These are phyloP conservation scores for Rallus limicola DNA, from an alignment of 2,113 vertebrate genomes.

Conservation along the genomic window DNA sequence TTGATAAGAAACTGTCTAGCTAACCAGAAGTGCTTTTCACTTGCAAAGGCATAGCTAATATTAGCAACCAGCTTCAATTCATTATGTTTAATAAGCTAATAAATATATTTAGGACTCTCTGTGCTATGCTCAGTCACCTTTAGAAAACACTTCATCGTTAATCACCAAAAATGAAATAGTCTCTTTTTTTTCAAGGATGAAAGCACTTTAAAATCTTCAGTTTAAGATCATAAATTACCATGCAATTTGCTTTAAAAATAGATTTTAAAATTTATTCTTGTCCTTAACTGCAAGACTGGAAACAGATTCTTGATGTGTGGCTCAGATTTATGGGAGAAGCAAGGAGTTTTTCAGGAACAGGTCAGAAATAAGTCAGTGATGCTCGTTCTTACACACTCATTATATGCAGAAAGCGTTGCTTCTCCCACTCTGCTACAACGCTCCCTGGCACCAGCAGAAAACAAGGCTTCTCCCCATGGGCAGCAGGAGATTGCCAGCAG, in stretches of 20 bases:
- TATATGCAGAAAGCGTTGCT: background rate
- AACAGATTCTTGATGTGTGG: background rate
- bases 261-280: background rate
- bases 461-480: background rate
- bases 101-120: conserved; percentile 20
- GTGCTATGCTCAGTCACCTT: conserved; percentile 33
- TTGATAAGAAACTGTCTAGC: background rate
- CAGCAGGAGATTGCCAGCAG: background rate
- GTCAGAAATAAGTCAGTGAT: background rate
- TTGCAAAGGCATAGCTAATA: conserved; percentile 1
- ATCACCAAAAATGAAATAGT: background rate
- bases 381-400: background rate
- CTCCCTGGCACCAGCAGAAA: background rate
- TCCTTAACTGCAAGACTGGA: background rate
- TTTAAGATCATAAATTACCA: background rate
- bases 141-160: conserved; percentile 48
- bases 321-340: background rate
- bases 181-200: background rate
- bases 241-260: background rate
- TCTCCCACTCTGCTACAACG: background rate
- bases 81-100: conserved; percentile 38
- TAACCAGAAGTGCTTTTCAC: conserved; percentile 4
- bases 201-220: background rate
- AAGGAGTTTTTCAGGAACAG: background rate
- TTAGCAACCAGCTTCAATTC: conserved; percentile 34